These are phyloP conservation scores for Eupithecia subfuscata DNA, from an alignment of 2,888 invertebrate genomes.

Conservation along the genomic window DNA sequence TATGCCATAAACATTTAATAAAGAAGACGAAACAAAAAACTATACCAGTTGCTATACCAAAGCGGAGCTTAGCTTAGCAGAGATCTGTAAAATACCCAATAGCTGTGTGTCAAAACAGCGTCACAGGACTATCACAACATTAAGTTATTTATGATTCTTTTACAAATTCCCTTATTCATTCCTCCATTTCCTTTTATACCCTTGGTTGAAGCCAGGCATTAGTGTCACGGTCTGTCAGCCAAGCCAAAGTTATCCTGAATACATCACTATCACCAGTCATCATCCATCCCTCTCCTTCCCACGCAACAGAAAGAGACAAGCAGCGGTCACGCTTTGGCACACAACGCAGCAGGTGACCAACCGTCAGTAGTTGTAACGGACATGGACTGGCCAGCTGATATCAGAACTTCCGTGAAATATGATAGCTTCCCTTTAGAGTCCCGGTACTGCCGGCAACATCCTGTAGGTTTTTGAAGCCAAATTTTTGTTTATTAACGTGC, in stretches of 20 bases:
- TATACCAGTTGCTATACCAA: too few species aligned
- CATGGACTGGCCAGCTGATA: background rate
- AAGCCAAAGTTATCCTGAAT: background rate
- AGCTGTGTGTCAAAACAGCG: background rate
- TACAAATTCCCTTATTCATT: background rate
- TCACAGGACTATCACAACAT: background rate
- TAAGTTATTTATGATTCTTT: background rate
- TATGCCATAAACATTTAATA: too few species aligned
- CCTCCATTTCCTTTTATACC: background rate
- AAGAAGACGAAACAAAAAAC: too few species aligned
- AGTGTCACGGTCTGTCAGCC: background rate
- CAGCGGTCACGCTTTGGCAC: background rate
- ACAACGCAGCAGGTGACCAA: conserved; percentile 5
- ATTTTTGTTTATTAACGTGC: background rate
- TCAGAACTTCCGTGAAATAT: background rate
- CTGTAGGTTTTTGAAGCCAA: background rate
- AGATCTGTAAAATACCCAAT: background rate
- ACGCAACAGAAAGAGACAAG: background rate
- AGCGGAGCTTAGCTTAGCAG: too few species aligned
- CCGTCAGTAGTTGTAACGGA: conserved; percentile 3
- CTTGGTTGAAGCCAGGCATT: background rate
- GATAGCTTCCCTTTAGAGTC: background rate
- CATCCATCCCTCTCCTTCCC: background rate
- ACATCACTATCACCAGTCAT: background rate
- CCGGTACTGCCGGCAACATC: background rate